Percentiles rank a stretch among this genome's conserved stretches.
phyloP scores from a whole-genome alignment of 2,888 invertebrate species.

The Acanthosepion lycidas region DNA sequence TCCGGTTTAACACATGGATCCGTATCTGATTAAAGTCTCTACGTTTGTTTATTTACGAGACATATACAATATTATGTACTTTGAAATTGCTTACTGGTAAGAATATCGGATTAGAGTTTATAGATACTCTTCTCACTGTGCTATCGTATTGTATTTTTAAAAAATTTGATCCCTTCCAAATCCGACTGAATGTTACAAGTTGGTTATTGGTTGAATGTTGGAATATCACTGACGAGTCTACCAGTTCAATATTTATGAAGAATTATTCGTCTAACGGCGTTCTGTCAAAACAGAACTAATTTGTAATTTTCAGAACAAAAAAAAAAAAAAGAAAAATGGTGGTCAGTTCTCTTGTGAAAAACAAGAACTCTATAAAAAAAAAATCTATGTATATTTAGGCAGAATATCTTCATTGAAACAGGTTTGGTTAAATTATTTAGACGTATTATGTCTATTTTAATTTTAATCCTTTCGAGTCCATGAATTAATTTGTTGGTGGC shows the following conservation, averaged over 20 bases:
- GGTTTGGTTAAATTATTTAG: too few relatives aligned
- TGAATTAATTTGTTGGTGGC: too few relatives aligned
- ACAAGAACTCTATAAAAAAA: too few relatives aligned
- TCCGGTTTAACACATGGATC: not conserved
- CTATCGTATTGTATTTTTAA: not conserved
- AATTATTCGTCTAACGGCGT: not conserved
- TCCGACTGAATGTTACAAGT: not conserved
- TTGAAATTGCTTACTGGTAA: not conserved
- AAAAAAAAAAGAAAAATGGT: too few relatives aligned
- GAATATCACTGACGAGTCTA: not conserved
- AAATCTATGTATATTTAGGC: too few relatives aligned
- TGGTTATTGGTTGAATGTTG: too few relatives aligned
- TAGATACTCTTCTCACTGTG: not conserved
- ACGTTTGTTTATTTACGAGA: not conserved
- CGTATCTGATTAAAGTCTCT: not conserved
- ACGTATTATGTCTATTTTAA: too few relatives aligned
- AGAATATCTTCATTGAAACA: too few relatives aligned
- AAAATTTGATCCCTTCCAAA: not conserved
- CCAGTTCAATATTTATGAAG: not conserved
- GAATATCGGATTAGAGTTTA: slow-evolving; percentile 15
- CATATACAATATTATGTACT: not conserved
- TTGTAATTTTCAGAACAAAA: too few relatives aligned
- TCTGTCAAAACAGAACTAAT: not conserved
- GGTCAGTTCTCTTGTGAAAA: too few relatives aligned
- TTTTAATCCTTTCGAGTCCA: too few relatives aligned